Evolutionary conservation across 2,888 invertebrate genomes (phyloP).

Genomic region (Cantharis rustica): DNA sequence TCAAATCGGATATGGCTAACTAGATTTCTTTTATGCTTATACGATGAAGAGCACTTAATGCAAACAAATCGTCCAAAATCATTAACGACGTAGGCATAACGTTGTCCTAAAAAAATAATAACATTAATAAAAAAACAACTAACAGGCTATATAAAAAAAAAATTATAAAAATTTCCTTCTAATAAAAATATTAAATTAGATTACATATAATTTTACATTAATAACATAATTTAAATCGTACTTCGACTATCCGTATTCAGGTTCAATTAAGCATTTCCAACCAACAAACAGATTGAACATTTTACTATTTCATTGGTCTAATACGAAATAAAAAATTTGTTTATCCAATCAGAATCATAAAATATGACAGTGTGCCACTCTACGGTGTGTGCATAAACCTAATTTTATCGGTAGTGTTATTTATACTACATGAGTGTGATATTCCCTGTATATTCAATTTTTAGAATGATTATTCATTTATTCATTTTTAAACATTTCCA

Average conservation of each 20-base stretch:
- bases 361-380: neutral
- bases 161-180: neutral
- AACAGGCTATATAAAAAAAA: neutral
- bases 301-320: neutral
- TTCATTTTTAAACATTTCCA: no score
- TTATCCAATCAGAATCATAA: neutral
- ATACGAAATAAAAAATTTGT: neutral
- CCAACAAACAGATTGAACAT: neutral
- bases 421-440: no score
- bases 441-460: neutral
- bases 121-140: neutral
- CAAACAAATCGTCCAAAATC: conserved; percentile 13
- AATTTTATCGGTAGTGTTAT: neutral
- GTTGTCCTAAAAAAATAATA: neutral
- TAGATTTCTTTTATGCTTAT: conserved; percentile 12
- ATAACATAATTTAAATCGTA: neutral
- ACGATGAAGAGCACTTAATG: conserved; percentile 10
- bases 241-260: neutral
- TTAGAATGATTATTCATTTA: no score
- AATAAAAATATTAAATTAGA: neutral
- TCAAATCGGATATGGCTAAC: conserved; percentile 18
- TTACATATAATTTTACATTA: neutral
- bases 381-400: neutral
- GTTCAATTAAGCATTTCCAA: neutral
- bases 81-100: conserved; percentile 10